phyloP scores from a whole-genome alignment of 2,797 vertebrate species.

The Staurois parvus region DNA sequence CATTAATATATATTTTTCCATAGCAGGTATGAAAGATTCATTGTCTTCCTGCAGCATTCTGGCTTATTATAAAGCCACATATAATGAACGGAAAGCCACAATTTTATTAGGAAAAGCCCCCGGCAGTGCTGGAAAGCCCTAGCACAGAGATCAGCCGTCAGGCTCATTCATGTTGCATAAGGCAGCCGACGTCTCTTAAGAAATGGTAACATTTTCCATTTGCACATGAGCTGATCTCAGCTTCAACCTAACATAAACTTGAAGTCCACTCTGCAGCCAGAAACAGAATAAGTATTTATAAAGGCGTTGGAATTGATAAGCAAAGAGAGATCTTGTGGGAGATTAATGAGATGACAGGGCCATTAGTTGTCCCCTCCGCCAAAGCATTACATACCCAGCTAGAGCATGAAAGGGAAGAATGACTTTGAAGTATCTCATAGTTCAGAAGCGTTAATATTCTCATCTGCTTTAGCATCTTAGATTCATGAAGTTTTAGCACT shows the following conservation, averaged over 20 bases:
- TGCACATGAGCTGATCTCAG: slow-evolving; percentile 10
- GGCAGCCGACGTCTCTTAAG: neutral
- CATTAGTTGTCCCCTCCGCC: neutral
- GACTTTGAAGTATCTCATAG: neutral
- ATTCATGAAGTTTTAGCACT: neutral
- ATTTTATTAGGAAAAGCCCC: slow-evolving; percentile 1
- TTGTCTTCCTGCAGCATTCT: neutral
- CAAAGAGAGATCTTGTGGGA: slow-evolving; percentile 1
- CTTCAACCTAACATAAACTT: slow-evolving; percentile 49
- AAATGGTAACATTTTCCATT: slow-evolving; percentile 48
- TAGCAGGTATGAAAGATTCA: slow-evolving; percentile 26
- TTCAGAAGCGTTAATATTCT: neutral
- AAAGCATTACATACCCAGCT: neutral
- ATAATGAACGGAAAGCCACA: neutral
- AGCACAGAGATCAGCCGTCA: slow-evolving; percentile 4
- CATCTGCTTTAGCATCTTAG: neutral
- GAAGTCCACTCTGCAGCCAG: slow-evolving; percentile 21
- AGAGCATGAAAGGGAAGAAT: neutral
- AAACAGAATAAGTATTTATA: slow-evolving; percentile 40
- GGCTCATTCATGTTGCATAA: slow-evolving; percentile 29
- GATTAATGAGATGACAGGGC: slow-evolving; percentile 23
- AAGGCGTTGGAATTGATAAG: slow-evolving; percentile 35
- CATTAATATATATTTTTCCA: slow-evolving; percentile 20
- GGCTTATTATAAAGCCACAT: slow-evolving; percentile 14
- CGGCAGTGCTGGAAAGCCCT: slow-evolving; percentile 8